A percentile compares a stretch with the other conserved stretches of the same genome.
Conservation (phyloP, 2,113 vertebrate genomes). For the Ovibos moschatus region DNA sequence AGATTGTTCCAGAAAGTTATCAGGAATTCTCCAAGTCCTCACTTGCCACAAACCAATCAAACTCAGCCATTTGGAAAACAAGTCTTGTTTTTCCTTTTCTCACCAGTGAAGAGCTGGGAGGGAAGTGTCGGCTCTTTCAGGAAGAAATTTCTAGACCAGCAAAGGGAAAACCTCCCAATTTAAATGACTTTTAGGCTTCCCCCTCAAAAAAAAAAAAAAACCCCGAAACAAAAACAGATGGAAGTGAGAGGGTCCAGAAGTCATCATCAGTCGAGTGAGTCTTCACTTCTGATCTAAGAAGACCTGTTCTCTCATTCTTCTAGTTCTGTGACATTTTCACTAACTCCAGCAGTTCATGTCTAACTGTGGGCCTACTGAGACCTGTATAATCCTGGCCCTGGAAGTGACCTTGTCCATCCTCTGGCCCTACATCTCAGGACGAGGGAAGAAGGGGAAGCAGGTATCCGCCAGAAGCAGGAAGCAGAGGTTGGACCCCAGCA, state of each 20-base stretch:
- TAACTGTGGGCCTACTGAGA: not conserved
- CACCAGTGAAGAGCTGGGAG: not conserved
- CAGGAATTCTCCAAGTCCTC: not conserved
- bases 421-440: not conserved
- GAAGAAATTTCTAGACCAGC: not conserved
- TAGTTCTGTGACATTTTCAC: accelerated
- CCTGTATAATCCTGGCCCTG: too few species aligned
- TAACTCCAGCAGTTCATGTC: accelerated
- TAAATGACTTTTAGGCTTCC: not conserved
- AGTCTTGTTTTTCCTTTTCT: not conserved
- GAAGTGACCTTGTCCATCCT: not conserved
- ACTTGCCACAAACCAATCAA: not conserved
- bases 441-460: not conserved
- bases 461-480: not conserved
- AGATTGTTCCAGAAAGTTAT: not conserved
- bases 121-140: not conserved
- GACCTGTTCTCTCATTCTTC: not conserved
- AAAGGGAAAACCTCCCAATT: not conserved
- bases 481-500: not conserved
- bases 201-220: not conserved
- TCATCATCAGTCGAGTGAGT: not conserved
- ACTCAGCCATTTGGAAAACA: not conserved
- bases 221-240: not conserved
- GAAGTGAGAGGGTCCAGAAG: not conserved
- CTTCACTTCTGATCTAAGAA: not conserved